These are phyloP conservation scores for Nasonia longicornis DNA, from an alignment of 1,140 invertebrate genomes.

Conservation along the genomic window DNA sequence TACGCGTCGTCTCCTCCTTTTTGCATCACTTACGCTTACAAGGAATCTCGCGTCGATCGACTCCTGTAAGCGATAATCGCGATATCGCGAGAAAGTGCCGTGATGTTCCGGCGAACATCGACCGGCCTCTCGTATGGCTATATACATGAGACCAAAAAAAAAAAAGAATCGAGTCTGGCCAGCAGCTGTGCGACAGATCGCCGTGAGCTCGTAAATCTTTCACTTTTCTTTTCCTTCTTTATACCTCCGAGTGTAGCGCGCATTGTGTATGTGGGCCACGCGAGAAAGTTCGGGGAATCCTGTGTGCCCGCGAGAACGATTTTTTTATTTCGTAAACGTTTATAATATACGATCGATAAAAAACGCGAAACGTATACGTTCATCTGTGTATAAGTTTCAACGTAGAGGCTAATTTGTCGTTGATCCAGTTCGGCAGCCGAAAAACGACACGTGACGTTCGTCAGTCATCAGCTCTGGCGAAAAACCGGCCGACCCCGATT, in stretches of 20 bases:
- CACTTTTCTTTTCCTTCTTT: slow-evolving; percentile 25
- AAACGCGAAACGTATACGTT: not conserved
- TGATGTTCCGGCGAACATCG: not conserved
- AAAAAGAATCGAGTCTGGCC: not conserved
- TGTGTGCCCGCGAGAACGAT: not conserved
- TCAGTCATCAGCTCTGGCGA: not conserved
- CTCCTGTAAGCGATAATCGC: slow-evolving; percentile 18
- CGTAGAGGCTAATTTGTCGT: too few species aligned
- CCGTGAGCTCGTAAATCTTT: slow-evolving; percentile 37
- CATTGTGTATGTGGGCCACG: slow-evolving; percentile 34
- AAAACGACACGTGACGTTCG: not conserved
- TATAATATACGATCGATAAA: not conserved
- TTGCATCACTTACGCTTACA: not conserved
- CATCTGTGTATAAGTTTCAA: too few species aligned
- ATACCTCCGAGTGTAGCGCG: not conserved
- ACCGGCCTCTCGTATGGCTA: too few species aligned
- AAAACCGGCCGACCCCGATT: slow-evolving; percentile 8
- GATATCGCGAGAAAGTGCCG: slow-evolving; percentile 23
- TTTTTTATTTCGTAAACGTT: slow-evolving; percentile 10
- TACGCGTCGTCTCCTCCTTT: not conserved
- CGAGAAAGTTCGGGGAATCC: slow-evolving; percentile 36
- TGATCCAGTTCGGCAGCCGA: not conserved
- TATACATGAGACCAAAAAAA: not conserved
- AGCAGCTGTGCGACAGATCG: not conserved
- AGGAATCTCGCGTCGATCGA: not conserved